phyloP scores from a whole-genome alignment of 2,888 invertebrate genomes.

The Pachycephus smyrnensis region DNA sequence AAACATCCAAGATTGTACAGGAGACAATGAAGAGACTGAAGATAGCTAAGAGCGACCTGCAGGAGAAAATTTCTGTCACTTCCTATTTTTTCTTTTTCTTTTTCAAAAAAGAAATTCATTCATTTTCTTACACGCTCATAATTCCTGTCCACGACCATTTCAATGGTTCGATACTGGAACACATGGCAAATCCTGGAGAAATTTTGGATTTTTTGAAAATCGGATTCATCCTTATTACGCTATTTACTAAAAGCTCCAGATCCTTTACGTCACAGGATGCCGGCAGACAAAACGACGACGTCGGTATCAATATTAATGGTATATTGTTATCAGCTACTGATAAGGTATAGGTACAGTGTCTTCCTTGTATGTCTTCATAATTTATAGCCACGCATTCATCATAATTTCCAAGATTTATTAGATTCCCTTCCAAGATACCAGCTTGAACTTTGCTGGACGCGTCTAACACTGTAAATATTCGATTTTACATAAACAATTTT shows the following conservation, averaged over 20 bases:
- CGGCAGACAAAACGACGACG: constrained; percentile 66
- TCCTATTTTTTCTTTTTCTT: no score
- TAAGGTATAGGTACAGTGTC: constrained; percentile 62
- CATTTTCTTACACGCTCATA: neutral
- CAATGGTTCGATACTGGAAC: constrained; percentile 24
- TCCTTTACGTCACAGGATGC: constrained; percentile 61
- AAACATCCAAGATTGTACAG: constrained; percentile 42
- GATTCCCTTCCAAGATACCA: constrained; percentile 66
- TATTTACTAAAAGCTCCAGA: constrained; percentile 36
- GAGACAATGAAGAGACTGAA: constrained; percentile 31
- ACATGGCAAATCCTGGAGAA: constrained; percentile 10
- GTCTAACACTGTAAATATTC: constrained; percentile 66
- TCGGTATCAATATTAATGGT: constrained; percentile 46
- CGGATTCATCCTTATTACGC: neutral
- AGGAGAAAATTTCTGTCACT: no score
- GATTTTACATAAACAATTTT: no score
- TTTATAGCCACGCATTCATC: constrained; percentile 63
- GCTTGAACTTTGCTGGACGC: constrained; percentile 68
- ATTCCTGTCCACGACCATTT: constrained; percentile 24
- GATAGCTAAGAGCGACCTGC: neutral
- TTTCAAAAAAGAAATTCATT: neutral
- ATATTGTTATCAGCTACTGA: constrained; percentile 39
- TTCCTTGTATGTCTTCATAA: constrained; percentile 58
- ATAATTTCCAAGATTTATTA: constrained; percentile 66
- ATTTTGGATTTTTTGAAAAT: neutral